These are phyloP conservation scores for Ormia ochracea DNA, from an alignment of 2,888 invertebrate species.

Conservation along the genomic window DNA sequence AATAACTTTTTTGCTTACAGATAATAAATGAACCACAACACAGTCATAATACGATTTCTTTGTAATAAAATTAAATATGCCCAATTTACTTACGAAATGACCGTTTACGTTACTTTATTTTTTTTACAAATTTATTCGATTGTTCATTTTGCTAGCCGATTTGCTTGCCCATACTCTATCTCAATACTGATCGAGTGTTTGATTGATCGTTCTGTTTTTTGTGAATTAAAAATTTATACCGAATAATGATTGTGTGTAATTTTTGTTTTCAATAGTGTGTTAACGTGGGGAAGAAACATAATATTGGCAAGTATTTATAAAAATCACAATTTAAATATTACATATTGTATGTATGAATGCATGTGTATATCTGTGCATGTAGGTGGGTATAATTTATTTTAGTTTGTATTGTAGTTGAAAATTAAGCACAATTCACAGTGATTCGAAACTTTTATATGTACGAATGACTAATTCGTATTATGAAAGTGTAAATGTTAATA, in stretches of 20 bases:
- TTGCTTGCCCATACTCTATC: constrained; percentile 14
- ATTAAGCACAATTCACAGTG: neutral
- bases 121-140: constrained; percentile 9
- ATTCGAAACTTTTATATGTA: neutral
- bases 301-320: constrained; percentile 51
- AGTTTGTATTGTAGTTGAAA: neutral
- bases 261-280: neutral
- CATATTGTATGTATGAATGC: constrained; percentile 31
- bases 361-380: constrained; percentile 6
- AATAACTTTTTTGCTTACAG: constrained; percentile 22
- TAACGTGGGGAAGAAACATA: neutral
- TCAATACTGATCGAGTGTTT: constrained; percentile 11
- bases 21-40: constrained; percentile 20
- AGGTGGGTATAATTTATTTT: neutral
- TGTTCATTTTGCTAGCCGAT: neutral
- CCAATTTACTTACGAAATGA: constrained; percentile 44
- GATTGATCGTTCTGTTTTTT: neutral
- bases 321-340: constrained; percentile 32
- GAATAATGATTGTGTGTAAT: constrained; percentile 6
- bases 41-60: constrained; percentile 20
- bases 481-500: neutral
- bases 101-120: constrained; percentile 34
- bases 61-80: constrained; percentile 38
- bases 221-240: constrained; percentile 35
- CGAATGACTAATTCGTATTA: neutral